These are phyloP conservation scores for Meta bourneti DNA, from an alignment of 2,888 invertebrate species.

Conservation along the genomic window DNA sequence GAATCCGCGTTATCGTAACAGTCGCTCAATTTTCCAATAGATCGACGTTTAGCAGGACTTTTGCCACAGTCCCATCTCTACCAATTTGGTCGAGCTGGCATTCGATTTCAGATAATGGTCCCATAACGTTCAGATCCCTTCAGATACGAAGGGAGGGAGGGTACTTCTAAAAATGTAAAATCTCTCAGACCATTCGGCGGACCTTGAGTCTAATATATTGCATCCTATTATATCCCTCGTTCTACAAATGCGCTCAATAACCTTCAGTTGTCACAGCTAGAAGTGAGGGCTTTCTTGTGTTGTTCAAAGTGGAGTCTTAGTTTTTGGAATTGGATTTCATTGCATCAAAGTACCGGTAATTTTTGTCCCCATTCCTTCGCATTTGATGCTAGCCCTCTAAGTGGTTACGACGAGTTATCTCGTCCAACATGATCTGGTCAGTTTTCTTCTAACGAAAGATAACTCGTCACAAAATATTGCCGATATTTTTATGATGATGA, in stretches of 20 bases:
- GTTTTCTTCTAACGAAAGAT: no score
- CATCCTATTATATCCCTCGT: background rate
- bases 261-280: background rate
- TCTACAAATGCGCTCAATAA: background rate
- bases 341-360: background rate
- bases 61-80: background rate
- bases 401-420: no score
- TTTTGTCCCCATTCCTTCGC: background rate
- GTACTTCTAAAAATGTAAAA: constrained; percentile 1
- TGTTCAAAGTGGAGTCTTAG: background rate
- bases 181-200: background rate
- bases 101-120: constrained; percentile 29
- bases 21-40: background rate
- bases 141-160: background rate
- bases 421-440: no score
- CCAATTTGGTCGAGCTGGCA: constrained; percentile 2
- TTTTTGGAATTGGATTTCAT: background rate
- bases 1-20: background rate
- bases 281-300: background rate
- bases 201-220: constrained; percentile 3
- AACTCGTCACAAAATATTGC: no score
- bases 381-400: no score
- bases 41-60: constrained; percentile 18
- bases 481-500: no score
- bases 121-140: constrained; percentile 6